Evolutionary conservation across 2,888 invertebrate genomes (phyloP).

Genomic region (Ametastegia equiseti): DNA sequence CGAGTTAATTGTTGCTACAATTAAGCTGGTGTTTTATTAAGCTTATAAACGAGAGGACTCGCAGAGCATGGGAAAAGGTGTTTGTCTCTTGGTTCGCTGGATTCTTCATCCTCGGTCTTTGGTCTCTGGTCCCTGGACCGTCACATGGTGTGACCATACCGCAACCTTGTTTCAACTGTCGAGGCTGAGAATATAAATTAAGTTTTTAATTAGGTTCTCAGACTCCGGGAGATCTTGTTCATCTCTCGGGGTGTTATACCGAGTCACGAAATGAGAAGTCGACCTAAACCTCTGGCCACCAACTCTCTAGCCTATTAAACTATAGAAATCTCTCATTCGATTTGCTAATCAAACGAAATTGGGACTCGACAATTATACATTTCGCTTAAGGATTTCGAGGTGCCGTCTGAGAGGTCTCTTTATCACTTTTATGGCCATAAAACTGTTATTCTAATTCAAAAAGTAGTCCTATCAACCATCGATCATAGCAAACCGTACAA

Average conservation of each 20-base stretch:
- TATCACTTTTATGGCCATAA: slow-evolving; percentile 9
- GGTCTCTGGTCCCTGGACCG: slow-evolving; percentile 36
- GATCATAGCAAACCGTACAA: background rate
- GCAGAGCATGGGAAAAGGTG: slow-evolving; percentile 48
- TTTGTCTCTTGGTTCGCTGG: slow-evolving; percentile 34
- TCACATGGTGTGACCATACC: slow-evolving; percentile 28
- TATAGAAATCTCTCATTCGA: slow-evolving; percentile 4
- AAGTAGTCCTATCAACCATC: background rate
- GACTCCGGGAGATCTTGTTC: slow-evolving; percentile 24
- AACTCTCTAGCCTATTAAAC: background rate
- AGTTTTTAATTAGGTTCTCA: slow-evolving; percentile 41
- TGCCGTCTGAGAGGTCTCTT: background rate
- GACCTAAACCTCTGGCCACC: background rate
- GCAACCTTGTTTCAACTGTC: slow-evolving; percentile 35
- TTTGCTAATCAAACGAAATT: slow-evolving; percentile 18
- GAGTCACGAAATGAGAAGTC: slow-evolving; percentile 17
- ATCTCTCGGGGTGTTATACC: slow-evolving; percentile 34
- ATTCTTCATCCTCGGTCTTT: slow-evolving; percentile 44
- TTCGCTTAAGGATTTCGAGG: background rate
- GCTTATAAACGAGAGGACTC: slow-evolving; percentile 47
- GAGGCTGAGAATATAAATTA: slow-evolving; percentile 43
- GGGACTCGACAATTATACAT: slow-evolving; percentile 18
- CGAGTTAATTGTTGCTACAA: slow-evolving; percentile 46
- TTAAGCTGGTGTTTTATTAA: slow-evolving; percentile 46
- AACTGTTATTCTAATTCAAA: background rate